Evolutionary conservation across 2,888 invertebrate species (phyloP).

Genomic region (Tillus elongatus): DNA sequence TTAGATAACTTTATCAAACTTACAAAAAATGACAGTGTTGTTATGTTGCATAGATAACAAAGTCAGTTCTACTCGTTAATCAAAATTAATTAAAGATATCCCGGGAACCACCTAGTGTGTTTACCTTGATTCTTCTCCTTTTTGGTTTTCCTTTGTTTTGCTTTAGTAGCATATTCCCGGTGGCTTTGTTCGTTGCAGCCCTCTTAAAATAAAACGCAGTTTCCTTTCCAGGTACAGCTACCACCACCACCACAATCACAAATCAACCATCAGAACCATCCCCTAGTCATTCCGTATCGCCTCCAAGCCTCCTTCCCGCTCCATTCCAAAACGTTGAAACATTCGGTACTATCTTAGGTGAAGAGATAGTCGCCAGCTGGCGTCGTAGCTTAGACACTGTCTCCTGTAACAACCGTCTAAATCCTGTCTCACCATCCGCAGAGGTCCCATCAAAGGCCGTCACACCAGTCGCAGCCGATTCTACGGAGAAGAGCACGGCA

Average conservation of each 20-base stretch:
- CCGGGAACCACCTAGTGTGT: too few species aligned
- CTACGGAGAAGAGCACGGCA: conserved; percentile 39
- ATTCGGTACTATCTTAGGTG: conserved; percentile 68
- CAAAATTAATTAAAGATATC: too few species aligned
- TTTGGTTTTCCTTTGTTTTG: too few species aligned
- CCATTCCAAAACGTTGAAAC: conserved; percentile 59
- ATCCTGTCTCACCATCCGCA: conserved; percentile 27
- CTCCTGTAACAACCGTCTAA: conserved; percentile 33
- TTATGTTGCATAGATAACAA: too few species aligned
- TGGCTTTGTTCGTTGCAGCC: too few species aligned
- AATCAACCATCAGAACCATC: conserved; percentile 21
- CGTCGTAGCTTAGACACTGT: conserved; percentile 58
- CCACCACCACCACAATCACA: conserved; percentile 23
- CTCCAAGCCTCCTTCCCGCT: conserved; percentile 44
- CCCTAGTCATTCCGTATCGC: conserved; percentile 33
- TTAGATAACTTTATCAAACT: too few species aligned
- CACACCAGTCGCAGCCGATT: conserved; percentile 41
- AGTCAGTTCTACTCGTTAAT: too few species aligned
- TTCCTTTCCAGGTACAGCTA: conserved; percentile 31
- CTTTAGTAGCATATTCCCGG: too few species aligned
- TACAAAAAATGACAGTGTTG: too few species aligned
- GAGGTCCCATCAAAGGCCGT: conserved; percentile 37
- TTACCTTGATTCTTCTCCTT: too few species aligned
- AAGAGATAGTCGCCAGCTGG: conserved; percentile 75
- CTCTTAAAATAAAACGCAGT: too few species aligned